Percentiles rank a stretch among this genome's conserved stretches.
Evolutionary conservation across 2,113 vertebrate species (phyloP).

Genomic region (Damaliscus lunatus): DNA sequence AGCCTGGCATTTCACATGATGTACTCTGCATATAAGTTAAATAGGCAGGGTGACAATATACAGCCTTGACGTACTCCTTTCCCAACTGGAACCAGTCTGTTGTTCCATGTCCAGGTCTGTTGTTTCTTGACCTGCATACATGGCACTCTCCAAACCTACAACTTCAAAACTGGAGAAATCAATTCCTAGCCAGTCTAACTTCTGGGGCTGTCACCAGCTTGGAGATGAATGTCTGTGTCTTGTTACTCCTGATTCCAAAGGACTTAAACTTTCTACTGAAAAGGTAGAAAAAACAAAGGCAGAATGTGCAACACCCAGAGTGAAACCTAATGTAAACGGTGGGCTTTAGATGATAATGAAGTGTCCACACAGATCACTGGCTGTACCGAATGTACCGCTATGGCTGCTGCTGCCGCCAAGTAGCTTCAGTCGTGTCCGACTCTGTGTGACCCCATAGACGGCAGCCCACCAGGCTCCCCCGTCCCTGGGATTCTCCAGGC

Average conservation of each 20-base stretch:
- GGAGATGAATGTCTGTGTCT: neutral
- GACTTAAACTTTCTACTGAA: neutral
- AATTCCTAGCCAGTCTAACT: neutral
- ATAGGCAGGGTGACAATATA: neutral
- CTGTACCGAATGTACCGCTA: neutral
- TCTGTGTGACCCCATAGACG: too few relatives aligned
- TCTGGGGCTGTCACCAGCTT: neutral
- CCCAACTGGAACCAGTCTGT: accelerated
- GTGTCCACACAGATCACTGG: neutral
- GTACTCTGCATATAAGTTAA: neutral
- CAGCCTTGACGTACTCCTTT: neutral
- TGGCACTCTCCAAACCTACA: neutral
- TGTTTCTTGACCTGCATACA: neutral
- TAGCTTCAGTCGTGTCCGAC: too few relatives aligned
- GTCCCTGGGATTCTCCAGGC: too few relatives aligned
- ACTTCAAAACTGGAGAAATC: neutral
- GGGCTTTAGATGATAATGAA: neutral
- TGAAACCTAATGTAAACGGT: neutral
- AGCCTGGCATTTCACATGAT: neutral
- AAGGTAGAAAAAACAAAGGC: neutral
- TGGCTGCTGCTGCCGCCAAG: neutral
- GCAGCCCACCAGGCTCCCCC: too few relatives aligned
- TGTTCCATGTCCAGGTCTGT: neutral
- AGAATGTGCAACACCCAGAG: neutral
- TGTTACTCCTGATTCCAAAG: neutral